A percentile compares a stretch with the other conserved stretches of the same genome.
Evolutionary conservation across 2,113 vertebrate genomes (phyloP).

Genomic region (Pavo muticus): DNA sequence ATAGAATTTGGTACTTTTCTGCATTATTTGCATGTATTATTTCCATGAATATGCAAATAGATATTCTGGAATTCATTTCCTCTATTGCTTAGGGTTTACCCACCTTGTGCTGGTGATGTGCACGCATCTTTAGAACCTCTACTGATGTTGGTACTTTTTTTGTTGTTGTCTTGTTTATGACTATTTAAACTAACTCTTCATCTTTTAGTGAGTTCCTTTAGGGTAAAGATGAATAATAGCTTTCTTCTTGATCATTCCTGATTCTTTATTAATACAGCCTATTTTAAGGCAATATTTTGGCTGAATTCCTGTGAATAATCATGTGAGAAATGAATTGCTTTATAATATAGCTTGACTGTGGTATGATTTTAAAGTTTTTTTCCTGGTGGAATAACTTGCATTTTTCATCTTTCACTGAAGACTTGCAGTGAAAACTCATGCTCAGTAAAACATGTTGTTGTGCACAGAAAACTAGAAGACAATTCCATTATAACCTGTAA

Average conservation of each 20-base stretch:
- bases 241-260: not conserved
- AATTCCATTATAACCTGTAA: not conserved
- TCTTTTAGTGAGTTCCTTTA: not conserved
- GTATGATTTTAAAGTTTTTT: not conserved
- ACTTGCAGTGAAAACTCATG: not conserved
- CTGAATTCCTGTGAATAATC: not conserved
- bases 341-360: not conserved
- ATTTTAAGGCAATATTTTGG: not conserved
- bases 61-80: constrained; percentile 30
- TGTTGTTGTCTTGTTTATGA: not conserved
- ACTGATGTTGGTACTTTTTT: not conserved
- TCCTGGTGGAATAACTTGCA: not conserved
- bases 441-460: not conserved
- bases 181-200: not conserved
- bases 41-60: not conserved
- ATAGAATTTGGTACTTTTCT: not conserved
- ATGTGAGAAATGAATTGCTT: not conserved
- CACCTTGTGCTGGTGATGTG: not conserved
- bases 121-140: not conserved
- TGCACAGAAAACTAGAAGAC: not conserved
- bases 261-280: not conserved
- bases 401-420: not conserved
- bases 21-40: constrained; percentile 21
- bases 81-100: constrained; percentile 26
- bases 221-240: not conserved